phyloP scores from a whole-genome alignment of 2,888 invertebrate species.

The Lasioglossum lativentre region DNA sequence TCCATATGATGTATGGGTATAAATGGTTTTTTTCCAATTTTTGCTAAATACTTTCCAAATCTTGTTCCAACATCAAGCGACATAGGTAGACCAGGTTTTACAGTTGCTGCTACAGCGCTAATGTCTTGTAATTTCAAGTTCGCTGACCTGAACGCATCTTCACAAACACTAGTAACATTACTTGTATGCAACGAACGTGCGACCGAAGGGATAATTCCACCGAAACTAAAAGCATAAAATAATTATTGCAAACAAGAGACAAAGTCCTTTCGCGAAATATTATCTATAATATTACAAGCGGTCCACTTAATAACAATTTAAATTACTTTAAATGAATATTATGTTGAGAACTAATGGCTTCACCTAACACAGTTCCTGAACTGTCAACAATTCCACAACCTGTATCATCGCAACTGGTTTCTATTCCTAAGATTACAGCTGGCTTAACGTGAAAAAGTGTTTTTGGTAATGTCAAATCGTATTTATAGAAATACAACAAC shows the following conservation, averaged over 20 bases:
- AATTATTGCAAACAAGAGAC: not conserved
- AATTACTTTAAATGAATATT: constrained; percentile 89
- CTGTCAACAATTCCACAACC: constrained; percentile 94
- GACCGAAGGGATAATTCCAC: constrained; percentile 95
- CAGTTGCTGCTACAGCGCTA: constrained; percentile 96
- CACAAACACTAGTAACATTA: constrained; percentile 91
- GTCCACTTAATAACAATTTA: not conserved
- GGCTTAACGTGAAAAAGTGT: constrained; percentile 43
- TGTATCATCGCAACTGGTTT: constrained; percentile 99
- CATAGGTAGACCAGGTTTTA: constrained; percentile 93
- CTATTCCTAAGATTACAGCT: constrained; percentile 92
- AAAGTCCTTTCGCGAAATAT: not conserved
- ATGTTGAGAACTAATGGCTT: constrained; percentile 93
- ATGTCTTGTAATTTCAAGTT: constrained; percentile 88
- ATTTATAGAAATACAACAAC: not conserved
- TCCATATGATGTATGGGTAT: constrained; percentile 99
- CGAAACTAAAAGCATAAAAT: constrained; percentile 86
- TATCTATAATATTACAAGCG: not conserved
- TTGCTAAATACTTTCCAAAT: constrained; percentile 92
- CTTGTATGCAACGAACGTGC: constrained; percentile 93
- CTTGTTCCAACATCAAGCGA: constrained; percentile 93
- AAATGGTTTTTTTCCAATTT: constrained; percentile 90
- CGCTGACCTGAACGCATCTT: constrained; percentile 88
- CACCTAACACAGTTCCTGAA: constrained; percentile 90
- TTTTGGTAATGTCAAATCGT: not conserved